Percentiles rank a stretch among this genome's conserved stretches.
phyloP scores from a whole-genome alignment of 1,140 invertebrate genomes.

The Leptoteleia sp. region DNA sequence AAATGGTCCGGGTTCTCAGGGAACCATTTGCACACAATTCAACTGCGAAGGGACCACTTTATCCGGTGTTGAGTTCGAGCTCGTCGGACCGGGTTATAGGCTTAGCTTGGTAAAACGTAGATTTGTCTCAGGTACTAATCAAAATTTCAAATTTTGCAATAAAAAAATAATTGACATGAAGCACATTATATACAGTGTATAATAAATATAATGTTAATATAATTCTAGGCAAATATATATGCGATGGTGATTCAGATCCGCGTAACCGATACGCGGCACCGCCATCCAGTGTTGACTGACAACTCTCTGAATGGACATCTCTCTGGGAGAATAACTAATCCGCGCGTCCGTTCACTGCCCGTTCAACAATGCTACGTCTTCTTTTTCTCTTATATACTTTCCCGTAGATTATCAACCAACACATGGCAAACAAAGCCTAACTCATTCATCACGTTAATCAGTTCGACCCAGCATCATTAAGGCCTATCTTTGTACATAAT shows the following conservation, averaged over 20 bases:
- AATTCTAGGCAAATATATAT: conserved; percentile 89
- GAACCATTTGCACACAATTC: conserved; percentile 94
- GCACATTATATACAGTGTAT: too few species aligned
- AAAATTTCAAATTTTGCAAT: too few species aligned
- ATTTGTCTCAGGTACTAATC: conserved; percentile 92
- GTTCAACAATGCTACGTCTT: conserved; percentile 40
- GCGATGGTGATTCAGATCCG: conserved; percentile 89
- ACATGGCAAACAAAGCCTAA: conserved; percentile 14
- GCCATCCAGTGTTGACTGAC: conserved; percentile 76
- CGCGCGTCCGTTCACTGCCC: conserved; percentile 75
- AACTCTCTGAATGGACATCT: conserved; percentile 74
- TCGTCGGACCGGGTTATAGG: conserved; percentile 93
- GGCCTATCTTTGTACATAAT: conserved; percentile 29
- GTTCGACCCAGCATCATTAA: neutral
- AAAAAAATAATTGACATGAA: too few species aligned
- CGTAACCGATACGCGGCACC: conserved; percentile 78
- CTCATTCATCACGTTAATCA: conserved; percentile 7
- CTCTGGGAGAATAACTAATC: conserved; percentile 74
- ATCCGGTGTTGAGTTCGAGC: conserved; percentile 95
- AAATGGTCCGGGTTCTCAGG: conserved; percentile 89
- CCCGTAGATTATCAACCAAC: neutral
- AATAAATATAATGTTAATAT: too few species aligned
- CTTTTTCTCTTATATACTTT: conserved; percentile 22
- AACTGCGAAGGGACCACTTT: conserved; percentile 96
- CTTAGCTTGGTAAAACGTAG: conserved; percentile 95